Base-by-base conservation (phyloP, 2,113 vertebrate species). In the Lagopus muta region DNA sequence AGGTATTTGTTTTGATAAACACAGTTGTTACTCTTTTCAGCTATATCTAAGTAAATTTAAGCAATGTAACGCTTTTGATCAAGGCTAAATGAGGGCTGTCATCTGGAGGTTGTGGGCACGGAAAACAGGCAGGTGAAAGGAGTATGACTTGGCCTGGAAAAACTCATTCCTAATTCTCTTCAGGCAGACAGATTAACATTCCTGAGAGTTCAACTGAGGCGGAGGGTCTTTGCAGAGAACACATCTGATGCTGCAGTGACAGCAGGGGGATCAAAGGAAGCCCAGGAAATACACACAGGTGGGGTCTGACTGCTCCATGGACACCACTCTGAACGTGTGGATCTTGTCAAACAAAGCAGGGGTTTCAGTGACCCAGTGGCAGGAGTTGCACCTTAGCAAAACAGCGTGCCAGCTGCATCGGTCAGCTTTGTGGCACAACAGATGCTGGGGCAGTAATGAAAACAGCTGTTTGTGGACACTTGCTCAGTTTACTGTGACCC, bases 141-240 rank as follows among this genome's bases (percentile, higher is more conserved):
- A 75, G 40, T 76, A 65, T 86, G 90, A 92, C 66, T 90, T 92
- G 94, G 72, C 83, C 84, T 61, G 66, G 86, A 89, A 87, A 86
- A 92, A 72, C 32, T 83, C 16, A 1, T 83, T 95, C 75, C 64
- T 8, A 9, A 88, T 54, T 89, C 83, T 92, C 83, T 93, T 86
- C 92, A 83, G 90, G 50, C 82, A 90, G 73, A 69, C 60, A 72
- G 96, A 96, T 96, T 95, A 96, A 96, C 93, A 96, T 96, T 96
- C 96, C 89, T 90, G 8, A 42, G 93, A 82, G 93, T 94, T 96
- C 90, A 94, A 82, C 38, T 47, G 75, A 86, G 62, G 18, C 73
- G 28, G 80, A 60, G 54, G 88, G 70, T 77, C 88, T 86, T 78
- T 82, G 73, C 90, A 86, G 27, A 34, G 77, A 65, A 86, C 19